phyloP scores from a whole-genome alignment of 1,140 invertebrate species.

The Scaptomyza graminum region DNA sequence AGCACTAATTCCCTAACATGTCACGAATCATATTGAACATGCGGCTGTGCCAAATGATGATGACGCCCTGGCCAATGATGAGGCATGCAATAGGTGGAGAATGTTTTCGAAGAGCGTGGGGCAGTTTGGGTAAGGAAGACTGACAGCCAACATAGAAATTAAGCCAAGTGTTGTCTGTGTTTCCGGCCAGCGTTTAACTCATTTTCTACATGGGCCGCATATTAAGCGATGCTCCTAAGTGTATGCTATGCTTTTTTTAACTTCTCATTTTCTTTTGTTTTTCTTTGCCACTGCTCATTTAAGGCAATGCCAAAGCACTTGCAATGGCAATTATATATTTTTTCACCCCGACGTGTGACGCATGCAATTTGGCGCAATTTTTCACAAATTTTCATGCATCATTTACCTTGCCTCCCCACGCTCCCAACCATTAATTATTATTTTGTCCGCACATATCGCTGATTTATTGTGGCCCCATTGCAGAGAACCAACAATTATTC shows the following conservation, averaged over 20 bases:
- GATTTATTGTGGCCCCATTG: conserved; percentile 67
- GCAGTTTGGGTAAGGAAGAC: conserved; percentile 1
- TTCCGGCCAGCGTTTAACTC: conserved; percentile 76
- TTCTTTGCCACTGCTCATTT: conserved; percentile 50
- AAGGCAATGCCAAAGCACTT: conserved; percentile 6
- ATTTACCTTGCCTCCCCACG: conserved; percentile 19
- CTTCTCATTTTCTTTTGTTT: background rate
- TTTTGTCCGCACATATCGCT: conserved; percentile 74
- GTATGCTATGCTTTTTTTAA: conserved; percentile 40
- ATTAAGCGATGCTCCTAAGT: conserved; percentile 55
- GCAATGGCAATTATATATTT: conserved; percentile 55
- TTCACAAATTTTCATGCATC: conserved; percentile 79
- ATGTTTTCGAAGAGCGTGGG: background rate
- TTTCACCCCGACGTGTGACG: conserved; percentile 32
- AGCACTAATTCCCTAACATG: conserved; percentile 82
- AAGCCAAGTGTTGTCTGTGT: conserved; percentile 73
- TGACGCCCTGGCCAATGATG: conserved; percentile 60
- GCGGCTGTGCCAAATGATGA: conserved; percentile 78
- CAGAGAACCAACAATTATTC: conserved; percentile 26
- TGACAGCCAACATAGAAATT: conserved; percentile 59
- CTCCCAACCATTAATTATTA: conserved; percentile 67
- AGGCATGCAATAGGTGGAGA: conserved; percentile 6
- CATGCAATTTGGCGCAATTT: conserved; percentile 71
- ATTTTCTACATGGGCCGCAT: conserved; percentile 83
- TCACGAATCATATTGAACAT: conserved; percentile 84